phyloP scores from a whole-genome alignment of 1,140 invertebrate species.

The Sycophila sp. region DNA sequence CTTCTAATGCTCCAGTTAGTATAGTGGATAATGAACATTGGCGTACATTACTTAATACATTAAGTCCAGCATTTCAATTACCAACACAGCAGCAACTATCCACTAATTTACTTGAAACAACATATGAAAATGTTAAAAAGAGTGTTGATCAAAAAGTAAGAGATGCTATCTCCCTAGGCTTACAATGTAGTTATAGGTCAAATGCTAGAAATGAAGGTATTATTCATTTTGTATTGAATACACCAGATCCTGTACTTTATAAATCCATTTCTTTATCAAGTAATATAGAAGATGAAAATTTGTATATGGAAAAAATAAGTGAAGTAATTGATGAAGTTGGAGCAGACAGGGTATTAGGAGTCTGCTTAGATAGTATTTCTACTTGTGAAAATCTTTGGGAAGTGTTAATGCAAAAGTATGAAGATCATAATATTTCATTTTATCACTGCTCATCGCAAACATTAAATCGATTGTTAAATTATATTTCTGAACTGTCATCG shows the following conservation, averaged over 20 bases:
- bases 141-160: slow-evolving; percentile 39
- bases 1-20: slow-evolving; percentile 39
- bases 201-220: slow-evolving; percentile 50
- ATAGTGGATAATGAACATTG: slow-evolving; percentile 41
- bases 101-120: slow-evolving; percentile 38
- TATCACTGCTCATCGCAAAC: slow-evolving; percentile 42
- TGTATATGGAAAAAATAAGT: slow-evolving; percentile 43
- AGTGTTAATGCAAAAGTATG: slow-evolving; percentile 43
- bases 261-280: slow-evolving; percentile 41
- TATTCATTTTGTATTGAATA: slow-evolving; percentile 49
- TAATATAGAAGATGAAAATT: slow-evolving; percentile 45
- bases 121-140: slow-evolving; percentile 36
- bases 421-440: slow-evolving; percentile 40
- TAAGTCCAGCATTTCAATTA: slow-evolving; percentile 41
- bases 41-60: slow-evolving; percentile 38
- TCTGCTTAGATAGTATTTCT: slow-evolving; percentile 46
- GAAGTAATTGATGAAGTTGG: slow-evolving; percentile 48
- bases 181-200: slow-evolving; percentile 53
- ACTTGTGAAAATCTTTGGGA: slow-evolving; percentile 45
- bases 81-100: slow-evolving; percentile 41
- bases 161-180: slow-evolving; percentile 33
- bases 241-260: slow-evolving; percentile 50
- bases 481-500: slow-evolving; percentile 31
- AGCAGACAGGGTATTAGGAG: slow-evolving; percentile 45
- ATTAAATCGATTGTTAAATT: slow-evolving; percentile 40